These are phyloP conservation scores for Fulmarus glacialis DNA, from an alignment of 2,113 vertebrate genomes.

Conservation along the genomic window DNA sequence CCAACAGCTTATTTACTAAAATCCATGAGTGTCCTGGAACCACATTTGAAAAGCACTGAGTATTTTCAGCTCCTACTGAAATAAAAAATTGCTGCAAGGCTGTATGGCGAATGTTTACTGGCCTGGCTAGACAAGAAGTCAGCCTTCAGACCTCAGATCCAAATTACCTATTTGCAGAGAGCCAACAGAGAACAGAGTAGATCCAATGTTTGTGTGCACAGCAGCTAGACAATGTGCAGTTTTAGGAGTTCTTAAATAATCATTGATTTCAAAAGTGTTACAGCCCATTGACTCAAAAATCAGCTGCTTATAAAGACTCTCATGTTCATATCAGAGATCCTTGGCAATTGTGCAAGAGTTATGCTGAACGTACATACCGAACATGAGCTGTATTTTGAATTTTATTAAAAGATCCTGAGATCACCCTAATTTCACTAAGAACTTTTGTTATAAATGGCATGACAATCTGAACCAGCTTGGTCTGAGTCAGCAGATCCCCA, in stretches of 20 bases:
- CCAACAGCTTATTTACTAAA: background rate
- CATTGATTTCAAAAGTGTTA: constrained; percentile 69
- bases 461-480: background rate
- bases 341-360: background rate
- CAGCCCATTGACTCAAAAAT: constrained; percentile 70
- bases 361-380: background rate
- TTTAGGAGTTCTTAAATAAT: constrained; percentile 72
- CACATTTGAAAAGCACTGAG: background rate
- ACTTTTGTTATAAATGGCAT: background rate
- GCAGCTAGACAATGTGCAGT: background rate
- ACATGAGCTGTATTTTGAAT: background rate
- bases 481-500: background rate
- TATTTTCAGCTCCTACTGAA: background rate
- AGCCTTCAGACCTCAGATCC: background rate
- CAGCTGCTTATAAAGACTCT: constrained; percentile 46
- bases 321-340: background rate
- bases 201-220: background rate
- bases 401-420: background rate
- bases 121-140: background rate
- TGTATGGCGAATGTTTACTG: background rate
- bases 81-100: background rate
- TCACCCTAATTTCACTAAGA: background rate
- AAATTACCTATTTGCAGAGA: background rate
- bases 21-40: background rate
- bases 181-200: background rate